A percentile compares a stretch with the other conserved stretches of the same genome.
Evolutionary conservation across 1,140 invertebrate genomes (phyloP).

Genomic region (Drosophila punjabiensis): DNA sequence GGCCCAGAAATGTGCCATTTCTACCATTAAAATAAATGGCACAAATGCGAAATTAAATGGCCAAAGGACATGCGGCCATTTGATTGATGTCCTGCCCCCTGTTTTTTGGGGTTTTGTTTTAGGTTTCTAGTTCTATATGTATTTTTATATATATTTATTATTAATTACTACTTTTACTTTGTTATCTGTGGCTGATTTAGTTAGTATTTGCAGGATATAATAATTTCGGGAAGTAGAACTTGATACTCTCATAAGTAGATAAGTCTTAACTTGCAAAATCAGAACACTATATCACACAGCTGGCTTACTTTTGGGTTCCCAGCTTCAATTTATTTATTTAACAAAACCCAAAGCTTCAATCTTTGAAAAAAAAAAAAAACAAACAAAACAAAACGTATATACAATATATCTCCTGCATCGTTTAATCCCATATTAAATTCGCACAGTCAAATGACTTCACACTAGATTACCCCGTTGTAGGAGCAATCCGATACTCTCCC

Average conservation of each 20-base stretch:
- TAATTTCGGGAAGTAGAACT: too few species aligned
- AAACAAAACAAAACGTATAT: background rate
- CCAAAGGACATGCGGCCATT: constrained; percentile 27
- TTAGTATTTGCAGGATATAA: too few species aligned
- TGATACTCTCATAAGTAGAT: too few species aligned
- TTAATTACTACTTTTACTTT: background rate
- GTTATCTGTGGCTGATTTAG: too few species aligned
- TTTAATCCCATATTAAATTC: constrained; percentile 48
- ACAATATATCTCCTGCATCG: constrained; percentile 14
- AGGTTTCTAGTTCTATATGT: constrained; percentile 3
- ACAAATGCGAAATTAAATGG: constrained; percentile 58
- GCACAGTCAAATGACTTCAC: constrained; percentile 63
- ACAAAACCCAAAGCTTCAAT: background rate
- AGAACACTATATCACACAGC: background rate
- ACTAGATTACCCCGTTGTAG: constrained; percentile 58
- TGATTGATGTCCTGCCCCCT: constrained; percentile 51
- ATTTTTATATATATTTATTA: background rate
- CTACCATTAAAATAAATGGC: constrained; percentile 48
- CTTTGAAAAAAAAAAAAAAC: background rate
- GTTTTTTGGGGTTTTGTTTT: constrained; percentile 1
- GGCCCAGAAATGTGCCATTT: constrained; percentile 45
- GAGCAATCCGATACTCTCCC: constrained; percentile 21
- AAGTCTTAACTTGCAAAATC: background rate
- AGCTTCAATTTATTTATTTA: background rate
- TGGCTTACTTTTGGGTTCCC: background rate